Evolutionary conservation across 2,888 invertebrate species (phyloP).

Genomic region (Luperina testacea): DNA sequence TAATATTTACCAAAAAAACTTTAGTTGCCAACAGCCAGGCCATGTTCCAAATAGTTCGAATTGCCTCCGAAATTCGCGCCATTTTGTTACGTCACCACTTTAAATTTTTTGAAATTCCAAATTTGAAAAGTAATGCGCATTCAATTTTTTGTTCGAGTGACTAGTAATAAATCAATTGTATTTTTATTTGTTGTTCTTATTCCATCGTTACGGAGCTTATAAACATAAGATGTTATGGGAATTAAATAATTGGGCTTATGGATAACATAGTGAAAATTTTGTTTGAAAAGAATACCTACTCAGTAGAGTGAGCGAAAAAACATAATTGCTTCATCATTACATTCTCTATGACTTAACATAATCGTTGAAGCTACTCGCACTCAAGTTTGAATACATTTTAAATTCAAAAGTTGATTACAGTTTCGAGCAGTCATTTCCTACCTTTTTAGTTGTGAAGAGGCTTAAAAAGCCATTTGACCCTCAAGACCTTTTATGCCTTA

Average conservation of each 20-base stretch:
- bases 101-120: constrained; percentile 39
- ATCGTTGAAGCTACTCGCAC: constrained; percentile 26
- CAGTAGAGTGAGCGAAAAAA: constrained; percentile 20
- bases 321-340: constrained; percentile 47
- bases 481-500: constrained; percentile 47
- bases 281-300: constrained; percentile 26
- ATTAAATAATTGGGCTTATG: neutral
- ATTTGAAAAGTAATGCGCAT: constrained; percentile 43
- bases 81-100: constrained; percentile 68
- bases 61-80: constrained; percentile 77
- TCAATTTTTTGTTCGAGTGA: constrained; percentile 37
- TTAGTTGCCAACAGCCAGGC: constrained; percentile 86
- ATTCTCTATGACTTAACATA: constrained; percentile 50
- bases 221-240: neutral
- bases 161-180: constrained; percentile 12
- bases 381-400: constrained; percentile 32
- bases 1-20: constrained; percentile 82
- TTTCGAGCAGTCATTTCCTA: constrained; percentile 31
- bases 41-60: constrained; percentile 83
- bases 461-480: constrained; percentile 42
- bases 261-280: constrained; percentile 24
- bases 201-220: constrained; percentile 41
- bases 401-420: constrained; percentile 14
- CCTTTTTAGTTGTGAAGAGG: constrained; percentile 40
- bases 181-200: constrained; percentile 27